phyloP scores from a whole-genome alignment of 2,113 vertebrate genomes.

The Onychostruthus taczanowskii region DNA sequence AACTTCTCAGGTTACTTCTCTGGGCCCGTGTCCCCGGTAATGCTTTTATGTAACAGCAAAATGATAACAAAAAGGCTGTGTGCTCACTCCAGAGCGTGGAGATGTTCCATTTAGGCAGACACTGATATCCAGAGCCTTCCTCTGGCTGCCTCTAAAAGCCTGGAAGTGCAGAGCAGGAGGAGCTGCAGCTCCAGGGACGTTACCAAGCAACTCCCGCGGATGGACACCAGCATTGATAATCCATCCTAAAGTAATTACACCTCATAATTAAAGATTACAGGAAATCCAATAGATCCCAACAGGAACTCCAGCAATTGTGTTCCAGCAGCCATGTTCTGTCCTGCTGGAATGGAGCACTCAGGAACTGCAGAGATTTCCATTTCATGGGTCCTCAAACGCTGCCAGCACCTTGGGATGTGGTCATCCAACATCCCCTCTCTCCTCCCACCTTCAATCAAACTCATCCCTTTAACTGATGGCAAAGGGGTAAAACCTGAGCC shows the following conservation, averaged over 20 bases:
- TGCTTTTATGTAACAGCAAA: not conserved
- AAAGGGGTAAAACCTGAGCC: not conserved
- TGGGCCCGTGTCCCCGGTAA: accelerated
- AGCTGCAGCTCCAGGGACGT: slow-evolving; percentile 52
- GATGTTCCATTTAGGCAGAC: slow-evolving; percentile 35
- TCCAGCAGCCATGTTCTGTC: not conserved
- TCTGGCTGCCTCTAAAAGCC: not conserved
- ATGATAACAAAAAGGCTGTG: not conserved
- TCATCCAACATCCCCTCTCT: not conserved
- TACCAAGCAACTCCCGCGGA: slow-evolving; percentile 71
- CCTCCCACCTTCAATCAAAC: not conserved
- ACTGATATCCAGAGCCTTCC: not conserved
- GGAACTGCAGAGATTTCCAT: not conserved
- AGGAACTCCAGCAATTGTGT: slow-evolving; percentile 27
- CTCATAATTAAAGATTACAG: slow-evolving; percentile 72
- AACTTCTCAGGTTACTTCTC: not conserved
- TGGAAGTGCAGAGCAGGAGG: not conserved
- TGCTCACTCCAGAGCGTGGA: not conserved
- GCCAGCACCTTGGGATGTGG: not conserved
- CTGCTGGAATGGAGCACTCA: not conserved
- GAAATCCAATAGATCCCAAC: slow-evolving; percentile 68
- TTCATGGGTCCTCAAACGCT: not conserved
- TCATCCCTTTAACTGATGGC: not conserved
- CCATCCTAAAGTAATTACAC: slow-evolving; percentile 65
- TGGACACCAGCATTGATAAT: slow-evolving; percentile 53